Evolutionary conservation across 1,140 invertebrate species (phyloP).

Genomic region (Bombus pyrosoma): DNA sequence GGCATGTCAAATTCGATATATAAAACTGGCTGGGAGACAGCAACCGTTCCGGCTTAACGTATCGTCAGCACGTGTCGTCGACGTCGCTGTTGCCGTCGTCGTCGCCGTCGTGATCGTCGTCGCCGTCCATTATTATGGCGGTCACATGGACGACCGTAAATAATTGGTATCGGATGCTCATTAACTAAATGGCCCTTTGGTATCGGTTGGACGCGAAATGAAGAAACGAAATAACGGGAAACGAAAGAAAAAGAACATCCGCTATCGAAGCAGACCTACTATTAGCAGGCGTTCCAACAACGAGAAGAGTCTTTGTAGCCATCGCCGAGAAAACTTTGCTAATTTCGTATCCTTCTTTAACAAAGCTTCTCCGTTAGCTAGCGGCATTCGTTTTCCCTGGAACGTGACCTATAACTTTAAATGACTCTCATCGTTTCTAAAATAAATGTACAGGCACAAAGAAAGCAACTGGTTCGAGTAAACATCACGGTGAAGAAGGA

Average conservation of each 20-base stretch:
- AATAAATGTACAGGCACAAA: not conserved
- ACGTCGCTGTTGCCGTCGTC: constrained; percentile 58
- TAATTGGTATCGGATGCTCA: constrained; percentile 75
- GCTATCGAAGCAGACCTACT: not conserved
- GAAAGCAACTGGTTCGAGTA: not conserved
- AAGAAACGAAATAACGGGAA: constrained; percentile 24
- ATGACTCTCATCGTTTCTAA: not conserved
- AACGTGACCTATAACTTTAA: constrained; percentile 20
- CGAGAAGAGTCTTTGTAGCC: constrained; percentile 22
- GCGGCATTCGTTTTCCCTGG: constrained; percentile 1
- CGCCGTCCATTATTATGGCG: constrained; percentile 53
- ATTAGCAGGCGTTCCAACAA: constrained; percentile 15
- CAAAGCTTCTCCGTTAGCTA: constrained; percentile 24
- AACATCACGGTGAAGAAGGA: not conserved
- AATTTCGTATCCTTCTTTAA: constrained; percentile 24
- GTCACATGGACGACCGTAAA: constrained; percentile 64
- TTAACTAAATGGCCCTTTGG: constrained; percentile 68
- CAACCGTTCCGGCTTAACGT: constrained; percentile 78
- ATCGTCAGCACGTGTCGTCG: constrained; percentile 79
- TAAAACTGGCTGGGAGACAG: constrained; percentile 80
- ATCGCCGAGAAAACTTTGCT: constrained; percentile 11
- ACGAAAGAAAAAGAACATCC: constrained; percentile 2
- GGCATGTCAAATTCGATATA: constrained; percentile 82
- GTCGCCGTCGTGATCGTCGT: constrained; percentile 4
- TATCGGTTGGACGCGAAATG: not conserved